A percentile compares a stretch with the other conserved stretches of the same genome.
Evolutionary conservation across 2,888 invertebrate genomes (phyloP).

Genomic region (Diarsia mendica): DNA sequence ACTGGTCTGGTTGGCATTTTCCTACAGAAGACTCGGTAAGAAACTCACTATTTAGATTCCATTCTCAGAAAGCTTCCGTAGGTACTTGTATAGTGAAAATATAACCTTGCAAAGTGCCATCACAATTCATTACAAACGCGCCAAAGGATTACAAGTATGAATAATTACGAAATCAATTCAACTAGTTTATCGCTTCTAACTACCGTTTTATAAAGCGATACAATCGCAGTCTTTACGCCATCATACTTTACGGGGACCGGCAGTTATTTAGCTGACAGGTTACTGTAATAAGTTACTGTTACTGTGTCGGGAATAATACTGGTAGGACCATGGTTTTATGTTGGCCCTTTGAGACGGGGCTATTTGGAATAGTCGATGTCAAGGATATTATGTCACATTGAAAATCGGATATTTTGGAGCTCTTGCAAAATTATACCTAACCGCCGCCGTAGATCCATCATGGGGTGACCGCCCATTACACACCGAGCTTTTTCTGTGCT

Average conservation of each 20-base stretch:
- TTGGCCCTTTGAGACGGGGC: neutral
- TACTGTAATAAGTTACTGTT: conserved; percentile 37
- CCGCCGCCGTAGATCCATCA: too few relatives aligned
- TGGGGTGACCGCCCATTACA: too few relatives aligned
- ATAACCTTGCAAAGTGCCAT: conserved; percentile 17
- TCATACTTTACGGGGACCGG: conserved; percentile 35
- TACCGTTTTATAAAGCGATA: conserved; percentile 29
- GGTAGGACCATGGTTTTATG: conserved; percentile 11
- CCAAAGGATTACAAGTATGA: conserved; percentile 18
- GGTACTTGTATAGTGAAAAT: conserved; percentile 6
- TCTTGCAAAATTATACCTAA: too few relatives aligned
- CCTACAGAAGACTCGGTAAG: too few relatives aligned
- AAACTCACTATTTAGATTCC: too few relatives aligned
- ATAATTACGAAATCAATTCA: conserved; percentile 43
- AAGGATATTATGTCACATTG: neutral
- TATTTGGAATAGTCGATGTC: neutral
- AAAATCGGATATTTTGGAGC: too few relatives aligned
- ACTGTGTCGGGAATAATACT: conserved; percentile 11
- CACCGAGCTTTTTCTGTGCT: too few relatives aligned
- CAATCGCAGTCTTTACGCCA: conserved; percentile 26
- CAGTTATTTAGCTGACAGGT: conserved; percentile 49
- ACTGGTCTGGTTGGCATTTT: too few relatives aligned
- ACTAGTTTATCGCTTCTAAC: conserved; percentile 31
- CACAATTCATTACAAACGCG: conserved; percentile 23
- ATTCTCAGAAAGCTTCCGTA: too few relatives aligned